These are phyloP conservation scores for Trochalopteron elliotii DNA, from an alignment of 2,113 vertebrate species.

Conservation along the genomic window DNA sequence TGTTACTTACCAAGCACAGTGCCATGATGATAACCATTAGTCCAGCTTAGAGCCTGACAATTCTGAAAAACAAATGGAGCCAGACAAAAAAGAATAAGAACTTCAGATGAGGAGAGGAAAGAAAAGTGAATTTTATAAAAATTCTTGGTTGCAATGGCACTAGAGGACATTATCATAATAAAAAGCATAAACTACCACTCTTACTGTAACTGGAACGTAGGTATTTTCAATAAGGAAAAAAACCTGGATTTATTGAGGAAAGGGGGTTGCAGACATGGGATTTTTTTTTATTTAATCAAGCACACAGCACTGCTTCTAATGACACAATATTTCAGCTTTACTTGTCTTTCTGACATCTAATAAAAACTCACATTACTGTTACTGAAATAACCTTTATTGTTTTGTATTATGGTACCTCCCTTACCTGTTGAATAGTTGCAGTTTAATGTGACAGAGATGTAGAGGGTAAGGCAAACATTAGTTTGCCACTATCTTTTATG, in stretches of 20 bases:
- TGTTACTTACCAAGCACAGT: background rate
- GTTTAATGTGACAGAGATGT: background rate
- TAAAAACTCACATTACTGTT: background rate
- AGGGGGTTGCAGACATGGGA: background rate
- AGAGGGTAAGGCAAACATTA: background rate
- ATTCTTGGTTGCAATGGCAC: background rate
- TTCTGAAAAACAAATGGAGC: background rate
- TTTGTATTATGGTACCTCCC: background rate
- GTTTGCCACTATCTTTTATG: background rate
- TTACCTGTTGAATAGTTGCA: background rate
- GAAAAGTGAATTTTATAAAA: background rate
- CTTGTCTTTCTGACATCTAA: background rate
- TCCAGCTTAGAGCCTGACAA: background rate
- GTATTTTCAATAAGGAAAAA: background rate
- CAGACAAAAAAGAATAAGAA: background rate
- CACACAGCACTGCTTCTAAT: background rate
- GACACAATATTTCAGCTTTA: background rate
- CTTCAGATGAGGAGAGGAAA: background rate
- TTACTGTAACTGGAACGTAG: background rate
- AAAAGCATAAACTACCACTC: background rate
- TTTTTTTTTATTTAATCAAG: background rate
- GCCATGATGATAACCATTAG: background rate
- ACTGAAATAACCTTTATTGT: background rate
- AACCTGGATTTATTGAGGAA: accelerated
- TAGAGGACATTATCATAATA: background rate